These are phyloP conservation scores for Cantharis rufa DNA, from an alignment of 2,888 invertebrate genomes.

Conservation along the genomic window DNA sequence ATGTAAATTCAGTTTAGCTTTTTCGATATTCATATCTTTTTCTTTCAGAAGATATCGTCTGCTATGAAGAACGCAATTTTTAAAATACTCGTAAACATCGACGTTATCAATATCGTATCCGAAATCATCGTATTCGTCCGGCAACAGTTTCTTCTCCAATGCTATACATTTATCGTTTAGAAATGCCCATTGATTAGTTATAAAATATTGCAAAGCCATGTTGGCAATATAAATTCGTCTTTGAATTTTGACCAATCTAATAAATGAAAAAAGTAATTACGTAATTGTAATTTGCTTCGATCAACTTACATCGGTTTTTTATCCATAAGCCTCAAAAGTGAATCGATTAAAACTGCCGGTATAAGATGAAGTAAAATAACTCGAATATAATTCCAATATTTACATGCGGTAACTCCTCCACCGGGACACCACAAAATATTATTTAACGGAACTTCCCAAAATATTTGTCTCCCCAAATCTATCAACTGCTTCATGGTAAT, in stretches of 20 bases:
- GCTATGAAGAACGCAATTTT: conserved; percentile 63
- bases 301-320: conserved; percentile 68
- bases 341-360: conserved; percentile 78
- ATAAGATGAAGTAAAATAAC: conserved; percentile 75
- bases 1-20: conserved; percentile 58
- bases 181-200: conserved; percentile 78
- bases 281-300: background rate
- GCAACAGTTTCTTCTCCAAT: conserved; percentile 59
- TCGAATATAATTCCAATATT: conserved; percentile 67
- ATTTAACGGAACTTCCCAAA: conserved; percentile 67
- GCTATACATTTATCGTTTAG: conserved; percentile 64
- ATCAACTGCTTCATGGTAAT: conserved; percentile 69
- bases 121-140: conserved; percentile 61
- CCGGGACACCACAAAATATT: conserved; percentile 71
- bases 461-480: conserved; percentile 59
- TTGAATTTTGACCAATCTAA: conserved; percentile 78
- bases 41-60: conserved; percentile 72
- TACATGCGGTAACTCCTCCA: conserved; percentile 63
- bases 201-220: conserved; percentile 73
- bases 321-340: conserved; percentile 66
- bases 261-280: too few relatives aligned
- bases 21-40: conserved; percentile 61
- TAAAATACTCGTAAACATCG: conserved; percentile 60
- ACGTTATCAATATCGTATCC: conserved; percentile 62
- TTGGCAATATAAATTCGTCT: conserved; percentile 79